A percentile compares a stretch with the other conserved stretches of the same genome.
Evolutionary conservation across 92 coral and sea anemone species (phyloP).

Genomic region (Desmophyllum pertusum): DNA sequence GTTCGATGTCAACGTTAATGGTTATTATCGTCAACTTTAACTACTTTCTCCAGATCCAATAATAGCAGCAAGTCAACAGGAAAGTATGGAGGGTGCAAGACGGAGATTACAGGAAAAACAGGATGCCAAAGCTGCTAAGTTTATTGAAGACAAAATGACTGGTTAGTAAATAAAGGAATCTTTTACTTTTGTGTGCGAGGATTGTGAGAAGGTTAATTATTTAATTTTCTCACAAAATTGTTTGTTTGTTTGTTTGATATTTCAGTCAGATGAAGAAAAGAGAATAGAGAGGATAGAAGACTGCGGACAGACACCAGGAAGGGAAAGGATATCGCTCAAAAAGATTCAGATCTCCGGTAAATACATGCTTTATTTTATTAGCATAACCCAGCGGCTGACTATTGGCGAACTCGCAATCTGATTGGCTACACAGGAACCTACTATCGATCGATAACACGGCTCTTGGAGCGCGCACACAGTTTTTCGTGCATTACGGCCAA

Average conservation of each 20-base stretch:
- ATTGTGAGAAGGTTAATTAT: too few species aligned
- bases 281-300: constrained; percentile 84
- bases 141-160: constrained; percentile 75
- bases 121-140: constrained; percentile 89
- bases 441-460: too few species aligned
- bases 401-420: too few species aligned
- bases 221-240: background rate
- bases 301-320: constrained; percentile 86
- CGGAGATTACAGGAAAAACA: constrained; percentile 85
- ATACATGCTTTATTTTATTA: background rate
- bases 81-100: constrained; percentile 77
- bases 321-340: constrained; percentile 93
- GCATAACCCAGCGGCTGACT: too few species aligned
- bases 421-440: too few species aligned
- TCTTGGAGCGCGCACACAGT: too few species aligned
- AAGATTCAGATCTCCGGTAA: constrained; percentile 70
- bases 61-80: constrained; percentile 76
- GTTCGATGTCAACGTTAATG: background rate
- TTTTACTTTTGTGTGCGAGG: too few species aligned
- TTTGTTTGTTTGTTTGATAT: background rate
- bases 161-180: constrained; percentile 46
- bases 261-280: constrained; percentile 78
- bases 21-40: background rate
- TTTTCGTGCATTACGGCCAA: too few species aligned
- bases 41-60: constrained; percentile 68